phyloP scores from a whole-genome alignment of 2,113 vertebrate genomes.

The Planiliza haematocheilus region DNA sequence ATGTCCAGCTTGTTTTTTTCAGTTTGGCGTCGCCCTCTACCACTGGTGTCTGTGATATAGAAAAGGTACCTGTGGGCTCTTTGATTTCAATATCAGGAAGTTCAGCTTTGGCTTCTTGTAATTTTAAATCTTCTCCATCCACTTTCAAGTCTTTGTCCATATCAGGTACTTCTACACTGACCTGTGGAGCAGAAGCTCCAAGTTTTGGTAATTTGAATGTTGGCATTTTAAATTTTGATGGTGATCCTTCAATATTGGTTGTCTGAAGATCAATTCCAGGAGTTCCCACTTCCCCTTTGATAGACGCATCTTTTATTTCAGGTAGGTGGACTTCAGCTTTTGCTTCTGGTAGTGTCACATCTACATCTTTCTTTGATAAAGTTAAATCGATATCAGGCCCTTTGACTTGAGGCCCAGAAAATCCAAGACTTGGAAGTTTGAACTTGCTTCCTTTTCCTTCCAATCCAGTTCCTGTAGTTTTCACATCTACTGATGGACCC shows the following conservation, averaged over 20 bases:
- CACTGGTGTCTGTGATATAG: neutral
- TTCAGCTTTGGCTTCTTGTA: conserved; percentile 7
- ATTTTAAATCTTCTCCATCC: conserved; percentile 2
- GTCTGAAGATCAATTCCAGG: conserved; percentile 19
- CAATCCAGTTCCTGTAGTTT: neutral
- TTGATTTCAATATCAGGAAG: conserved; percentile 20
- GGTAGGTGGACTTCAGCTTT: conserved; percentile 15
- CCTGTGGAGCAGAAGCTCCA: conserved; percentile 41
- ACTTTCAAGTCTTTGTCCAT: conserved; percentile 33
- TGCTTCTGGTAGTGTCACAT: conserved; percentile 21
- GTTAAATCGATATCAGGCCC: conserved; percentile 21
- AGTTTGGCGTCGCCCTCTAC: conserved; percentile 2
- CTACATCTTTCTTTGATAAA: conserved; percentile 23
- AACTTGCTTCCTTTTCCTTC: conserved; percentile 27
- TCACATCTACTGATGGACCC: neutral
- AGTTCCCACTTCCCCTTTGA: conserved; percentile 26
- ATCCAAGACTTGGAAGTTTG: conserved; percentile 54
- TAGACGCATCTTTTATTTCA: conserved; percentile 11
- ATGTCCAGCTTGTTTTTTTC: conserved; percentile 44
- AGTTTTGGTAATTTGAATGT: conserved; percentile 66
- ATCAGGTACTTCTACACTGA: conserved; percentile 33
- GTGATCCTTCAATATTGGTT: conserved; percentile 38
- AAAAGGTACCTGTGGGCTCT: neutral
- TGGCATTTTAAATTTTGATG: conserved; percentile 67
- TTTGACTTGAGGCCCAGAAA: conserved; percentile 5